A percentile compares a stretch with the other conserved stretches of the same genome.
Conservation (phyloP, 1,140 invertebrate species). For the Octopus bimaculoides region DNA sequence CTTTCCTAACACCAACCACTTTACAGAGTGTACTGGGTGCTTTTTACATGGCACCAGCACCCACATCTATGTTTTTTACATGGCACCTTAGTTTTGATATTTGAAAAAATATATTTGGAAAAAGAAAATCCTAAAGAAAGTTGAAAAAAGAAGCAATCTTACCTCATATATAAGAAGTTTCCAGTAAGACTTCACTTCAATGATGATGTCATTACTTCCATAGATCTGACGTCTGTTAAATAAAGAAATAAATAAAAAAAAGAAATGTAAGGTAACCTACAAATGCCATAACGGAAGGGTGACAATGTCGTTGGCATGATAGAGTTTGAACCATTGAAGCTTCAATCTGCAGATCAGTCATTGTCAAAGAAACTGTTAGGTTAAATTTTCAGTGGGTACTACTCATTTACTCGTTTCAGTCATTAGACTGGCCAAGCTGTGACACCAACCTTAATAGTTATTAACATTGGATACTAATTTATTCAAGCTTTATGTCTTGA, state of each 20-base stretch:
- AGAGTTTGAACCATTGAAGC: too few relatives aligned
- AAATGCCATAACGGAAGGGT: background rate
- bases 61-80: background rate
- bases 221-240: conserved; percentile 57
- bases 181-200: conserved; percentile 61
- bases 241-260: background rate
- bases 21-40: too few relatives aligned
- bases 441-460: too few relatives aligned
- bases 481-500: too few relatives aligned
- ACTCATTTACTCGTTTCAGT: too few relatives aligned
- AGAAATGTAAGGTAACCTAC: background rate
- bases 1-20: too few relatives aligned
- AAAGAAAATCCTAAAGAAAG: background rate
- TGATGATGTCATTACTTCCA: conserved; percentile 61
- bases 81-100: background rate
- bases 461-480: too few relatives aligned
- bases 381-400: too few relatives aligned
- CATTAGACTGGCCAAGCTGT: too few relatives aligned
- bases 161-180: conserved; percentile 55
- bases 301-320: background rate
- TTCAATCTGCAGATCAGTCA: too few relatives aligned
- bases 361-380: too few relatives aligned
- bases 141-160: conserved; percentile 13
- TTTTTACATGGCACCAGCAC: background rate
- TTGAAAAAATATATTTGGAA: too few relatives aligned